phyloP scores from a whole-genome alignment of 2,888 invertebrate species.

The Sarcophaga variegata region DNA sequence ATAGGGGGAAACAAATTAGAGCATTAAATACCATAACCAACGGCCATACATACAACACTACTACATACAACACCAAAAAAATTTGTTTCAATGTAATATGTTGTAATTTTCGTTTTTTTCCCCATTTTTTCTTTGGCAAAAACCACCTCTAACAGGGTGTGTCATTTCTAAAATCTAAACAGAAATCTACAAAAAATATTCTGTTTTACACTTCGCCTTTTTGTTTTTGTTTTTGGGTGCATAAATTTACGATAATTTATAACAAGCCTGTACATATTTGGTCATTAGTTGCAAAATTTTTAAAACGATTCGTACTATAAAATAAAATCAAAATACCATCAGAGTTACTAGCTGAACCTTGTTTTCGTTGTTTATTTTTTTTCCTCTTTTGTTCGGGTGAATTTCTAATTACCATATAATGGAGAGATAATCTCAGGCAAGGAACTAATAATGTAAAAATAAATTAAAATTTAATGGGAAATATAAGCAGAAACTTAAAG shows the following conservation, averaged over 20 bases:
- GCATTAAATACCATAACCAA: not conserved
- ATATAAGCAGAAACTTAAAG: too few species aligned
- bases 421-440: not conserved
- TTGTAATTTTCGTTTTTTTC: not conserved
- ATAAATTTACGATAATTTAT: conserved; percentile 43
- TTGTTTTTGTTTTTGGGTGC: not conserved
- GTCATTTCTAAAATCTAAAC: conserved; percentile 24
- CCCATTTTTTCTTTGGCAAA: not conserved
- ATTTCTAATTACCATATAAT: conserved; percentile 45
- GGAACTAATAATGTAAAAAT: not conserved
- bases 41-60: not conserved
- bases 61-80: conserved; percentile 2
- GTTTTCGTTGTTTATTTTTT: not conserved
- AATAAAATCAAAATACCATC: not conserved
- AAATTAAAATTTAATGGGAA: not conserved
- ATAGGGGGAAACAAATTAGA: not conserved
- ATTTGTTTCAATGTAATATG: conserved; percentile 44
- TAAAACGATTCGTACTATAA: not conserved
- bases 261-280: conserved; percentile 42
- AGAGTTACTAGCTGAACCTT: not conserved
- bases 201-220: not conserved
- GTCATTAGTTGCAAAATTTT: conserved; percentile 40
- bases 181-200: conserved; percentile 22
- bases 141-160: conserved; percentile 39
- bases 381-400: not conserved